phyloP scores from a whole-genome alignment of 2,797 vertebrate species.

The Poliocrania exsul region DNA sequence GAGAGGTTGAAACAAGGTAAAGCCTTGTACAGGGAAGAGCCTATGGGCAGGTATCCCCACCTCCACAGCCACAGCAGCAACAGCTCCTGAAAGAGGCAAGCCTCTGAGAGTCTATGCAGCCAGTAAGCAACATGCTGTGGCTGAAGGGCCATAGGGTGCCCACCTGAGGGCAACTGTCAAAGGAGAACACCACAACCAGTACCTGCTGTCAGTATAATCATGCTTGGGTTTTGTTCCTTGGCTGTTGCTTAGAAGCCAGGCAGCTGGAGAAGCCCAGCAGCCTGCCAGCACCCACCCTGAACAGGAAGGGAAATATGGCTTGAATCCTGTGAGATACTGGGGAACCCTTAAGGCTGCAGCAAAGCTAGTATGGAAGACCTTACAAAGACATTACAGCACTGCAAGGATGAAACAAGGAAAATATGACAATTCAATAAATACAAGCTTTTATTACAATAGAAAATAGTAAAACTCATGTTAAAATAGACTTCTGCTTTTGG shows the following conservation, averaged over 20 bases:
- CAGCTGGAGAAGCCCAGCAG: background rate
- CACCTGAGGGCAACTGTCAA: background rate
- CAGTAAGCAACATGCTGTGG: background rate
- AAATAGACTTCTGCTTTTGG: constrained; percentile 61
- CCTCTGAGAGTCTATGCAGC: background rate
- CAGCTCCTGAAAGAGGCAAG: background rate
- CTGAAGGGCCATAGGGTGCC: background rate
- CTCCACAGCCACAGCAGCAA: background rate
- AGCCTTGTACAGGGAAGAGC: background rate
- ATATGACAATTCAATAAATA: constrained; percentile 58
- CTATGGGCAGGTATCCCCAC: background rate
- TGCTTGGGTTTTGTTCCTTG: background rate
- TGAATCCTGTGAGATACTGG: background rate
- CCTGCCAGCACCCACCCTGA: background rate
- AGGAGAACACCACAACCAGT: background rate
- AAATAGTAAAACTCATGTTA: constrained; percentile 69
- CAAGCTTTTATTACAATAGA: constrained; percentile 71
- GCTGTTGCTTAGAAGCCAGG: background rate
- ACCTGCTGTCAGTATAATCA: background rate
- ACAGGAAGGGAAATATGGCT: background rate
- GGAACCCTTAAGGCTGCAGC: background rate
- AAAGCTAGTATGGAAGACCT: background rate
- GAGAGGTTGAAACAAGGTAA: background rate
- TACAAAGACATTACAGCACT: background rate
- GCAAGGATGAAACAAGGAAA: background rate